Conservation (phyloP, 2,113 vertebrate species). For the Geothlypis trichas region DNA sequence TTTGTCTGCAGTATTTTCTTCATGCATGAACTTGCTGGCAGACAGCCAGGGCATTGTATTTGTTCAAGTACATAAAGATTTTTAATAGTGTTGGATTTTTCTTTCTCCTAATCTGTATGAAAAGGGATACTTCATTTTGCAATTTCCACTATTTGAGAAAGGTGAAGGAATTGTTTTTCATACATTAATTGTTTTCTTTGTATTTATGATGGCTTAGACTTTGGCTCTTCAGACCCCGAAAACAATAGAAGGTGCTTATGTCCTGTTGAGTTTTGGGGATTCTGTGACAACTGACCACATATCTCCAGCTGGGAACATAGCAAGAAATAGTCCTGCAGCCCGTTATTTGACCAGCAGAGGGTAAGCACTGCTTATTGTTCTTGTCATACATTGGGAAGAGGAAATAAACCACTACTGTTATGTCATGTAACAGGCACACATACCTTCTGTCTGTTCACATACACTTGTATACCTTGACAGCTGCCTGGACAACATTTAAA, state of each 20-base stretch:
- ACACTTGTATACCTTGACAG: rapidly evolving
- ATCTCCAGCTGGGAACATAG: slow-evolving; percentile 97
- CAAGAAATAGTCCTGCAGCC: slow-evolving; percentile 91
- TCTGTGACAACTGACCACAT: slow-evolving; percentile 99
- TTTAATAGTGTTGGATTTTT: not conserved
- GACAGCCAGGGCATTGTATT: not conserved
- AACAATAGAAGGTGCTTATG: slow-evolving; percentile 86
- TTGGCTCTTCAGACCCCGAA: slow-evolving; percentile 76
- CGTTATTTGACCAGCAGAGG: slow-evolving; percentile 87
- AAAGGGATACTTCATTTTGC: not conserved
- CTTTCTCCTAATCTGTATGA: not conserved
- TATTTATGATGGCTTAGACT: slow-evolving; percentile 75
- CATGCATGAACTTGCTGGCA: not conserved
- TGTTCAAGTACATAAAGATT: not conserved
- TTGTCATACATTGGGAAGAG: not conserved
- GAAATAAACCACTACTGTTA: not conserved
- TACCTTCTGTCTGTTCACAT: not conserved
- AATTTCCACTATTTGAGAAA: not conserved
- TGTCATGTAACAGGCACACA: not conserved
- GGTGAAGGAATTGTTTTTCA: not conserved
- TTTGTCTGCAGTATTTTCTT: not conserved
- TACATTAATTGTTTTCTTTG: not conserved
- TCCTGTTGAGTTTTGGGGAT: slow-evolving; percentile 92
- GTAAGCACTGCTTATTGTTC: slow-evolving; percentile 68
- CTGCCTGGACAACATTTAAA: not conserved